Evolutionary conservation across 2,888 invertebrate species (phyloP).

Genomic region (Linnaemya vulpina): DNA sequence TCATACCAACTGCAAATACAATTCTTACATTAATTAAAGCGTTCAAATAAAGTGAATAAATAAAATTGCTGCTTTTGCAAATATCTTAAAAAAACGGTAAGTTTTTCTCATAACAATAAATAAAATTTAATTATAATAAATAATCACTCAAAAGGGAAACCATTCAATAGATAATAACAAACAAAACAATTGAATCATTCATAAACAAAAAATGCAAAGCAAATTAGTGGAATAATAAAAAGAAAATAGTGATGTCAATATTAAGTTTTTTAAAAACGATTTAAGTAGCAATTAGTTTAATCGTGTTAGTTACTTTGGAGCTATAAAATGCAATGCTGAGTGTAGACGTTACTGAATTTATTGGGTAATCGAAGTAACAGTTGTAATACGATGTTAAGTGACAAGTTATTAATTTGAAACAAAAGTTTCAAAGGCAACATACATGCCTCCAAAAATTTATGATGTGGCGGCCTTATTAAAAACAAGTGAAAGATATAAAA

Average conservation of each 20-base stretch:
- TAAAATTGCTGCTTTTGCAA: not conserved
- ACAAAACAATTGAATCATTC: conserved; percentile 24
- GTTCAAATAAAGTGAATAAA: conserved; percentile 18
- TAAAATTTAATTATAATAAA: conserved; percentile 8
- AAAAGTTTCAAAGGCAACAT: no score
- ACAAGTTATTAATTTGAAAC: no score
- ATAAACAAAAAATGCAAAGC: conserved; percentile 26
- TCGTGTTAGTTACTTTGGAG: no score
- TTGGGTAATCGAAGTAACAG: no score
- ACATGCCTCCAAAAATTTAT: no score
- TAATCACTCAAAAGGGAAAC: conserved; percentile 46
- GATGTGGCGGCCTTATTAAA: no score
- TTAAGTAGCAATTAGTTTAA: not conserved
- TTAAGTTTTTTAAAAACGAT: conserved; percentile 3
- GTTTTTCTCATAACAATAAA: conserved; percentile 13
- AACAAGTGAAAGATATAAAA: no score
- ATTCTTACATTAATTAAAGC: conserved; percentile 21
- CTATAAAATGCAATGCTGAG: no score
- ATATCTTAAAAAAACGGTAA: conserved; percentile 18
- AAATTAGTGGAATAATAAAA: conserved; percentile 13
- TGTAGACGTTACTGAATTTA: no score
- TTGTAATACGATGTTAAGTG: no score
- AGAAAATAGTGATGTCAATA: conserved; percentile 13
- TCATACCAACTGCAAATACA: conserved; percentile 24
- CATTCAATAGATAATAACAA: conserved; percentile 34